Evolutionary conservation across 2,113 vertebrate species (phyloP).

Genomic region (Corvus cornix): DNA sequence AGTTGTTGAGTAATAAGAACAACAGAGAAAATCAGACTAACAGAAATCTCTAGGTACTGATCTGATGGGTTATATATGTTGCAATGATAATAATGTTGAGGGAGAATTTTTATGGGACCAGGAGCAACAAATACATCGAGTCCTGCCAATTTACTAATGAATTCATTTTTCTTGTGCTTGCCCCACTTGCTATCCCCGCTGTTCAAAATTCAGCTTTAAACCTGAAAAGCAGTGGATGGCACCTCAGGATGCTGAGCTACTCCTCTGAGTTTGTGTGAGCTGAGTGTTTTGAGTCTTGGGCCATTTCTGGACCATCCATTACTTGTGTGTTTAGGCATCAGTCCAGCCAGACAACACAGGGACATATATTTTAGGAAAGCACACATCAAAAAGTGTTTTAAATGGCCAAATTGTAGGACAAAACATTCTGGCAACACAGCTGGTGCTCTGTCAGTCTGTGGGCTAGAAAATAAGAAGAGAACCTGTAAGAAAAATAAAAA

Average conservation of each 20-base stretch:
- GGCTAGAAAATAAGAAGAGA: background rate
- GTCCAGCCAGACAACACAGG: background rate
- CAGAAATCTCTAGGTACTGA: constrained; percentile 52
- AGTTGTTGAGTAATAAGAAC: constrained; percentile 63
- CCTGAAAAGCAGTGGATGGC: background rate
- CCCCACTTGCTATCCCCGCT: background rate
- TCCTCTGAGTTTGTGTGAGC: background rate
- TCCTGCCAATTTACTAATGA: background rate
- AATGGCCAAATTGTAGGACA: background rate
- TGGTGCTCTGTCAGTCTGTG: background rate
- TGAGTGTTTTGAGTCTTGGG: background rate
- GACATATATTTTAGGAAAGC: background rate
- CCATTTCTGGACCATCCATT: background rate
- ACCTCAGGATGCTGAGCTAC: background rate
- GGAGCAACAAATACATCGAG: background rate
- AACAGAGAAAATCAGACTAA: constrained; percentile 52
- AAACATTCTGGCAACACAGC: background rate
- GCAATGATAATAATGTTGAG: constrained; percentile 22
- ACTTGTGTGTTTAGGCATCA: background rate
- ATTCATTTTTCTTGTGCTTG: background rate
- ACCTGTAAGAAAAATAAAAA: background rate
- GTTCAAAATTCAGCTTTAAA: background rate
- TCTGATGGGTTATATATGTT: constrained; percentile 15
- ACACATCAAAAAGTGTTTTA: background rate
- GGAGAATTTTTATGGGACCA: constrained; percentile 12